Percentiles rank a stretch among this genome's conserved stretches.
Conservation (phyloP, 1,140 invertebrate species). For the Copidosoma floridanum region DNA sequence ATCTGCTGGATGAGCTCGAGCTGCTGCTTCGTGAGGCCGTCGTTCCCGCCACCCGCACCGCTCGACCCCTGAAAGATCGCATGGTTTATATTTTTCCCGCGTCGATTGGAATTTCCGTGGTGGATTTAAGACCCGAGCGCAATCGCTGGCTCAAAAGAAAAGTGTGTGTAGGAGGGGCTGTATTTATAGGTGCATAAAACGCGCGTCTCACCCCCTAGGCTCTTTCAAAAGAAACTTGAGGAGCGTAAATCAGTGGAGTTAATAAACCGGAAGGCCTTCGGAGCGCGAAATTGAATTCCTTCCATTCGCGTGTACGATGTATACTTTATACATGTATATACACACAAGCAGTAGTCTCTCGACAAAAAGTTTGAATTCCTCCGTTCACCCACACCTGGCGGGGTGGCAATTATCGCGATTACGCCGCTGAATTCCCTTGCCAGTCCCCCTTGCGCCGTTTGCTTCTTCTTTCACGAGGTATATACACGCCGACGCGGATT, state of each 20-base stretch:
- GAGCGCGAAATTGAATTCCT: neutral
- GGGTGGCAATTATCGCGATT: slow-evolving; percentile 1
- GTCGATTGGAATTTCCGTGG: too few species aligned
- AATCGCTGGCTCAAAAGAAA: too few species aligned
- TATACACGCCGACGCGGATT: neutral
- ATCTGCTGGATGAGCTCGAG: slow-evolving; percentile 76
- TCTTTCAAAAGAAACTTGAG: neutral
- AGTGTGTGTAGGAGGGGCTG: too few species aligned
- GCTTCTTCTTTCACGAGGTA: neutral
- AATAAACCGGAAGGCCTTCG: neutral
- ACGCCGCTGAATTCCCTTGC: neutral
- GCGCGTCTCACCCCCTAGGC: too few species aligned
- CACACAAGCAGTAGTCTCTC: too few species aligned
- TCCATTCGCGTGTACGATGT: neutral
- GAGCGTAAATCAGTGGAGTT: neutral
- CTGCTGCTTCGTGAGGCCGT: slow-evolving; percentile 70
- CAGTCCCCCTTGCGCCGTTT: neutral
- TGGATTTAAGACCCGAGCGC: too few species aligned
- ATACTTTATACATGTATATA: too few species aligned
- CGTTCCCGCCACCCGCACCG: slow-evolving; percentile 59
- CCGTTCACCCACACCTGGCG: neutral
- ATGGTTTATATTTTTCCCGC: too few species aligned
- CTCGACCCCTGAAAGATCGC: slow-evolving; percentile 51
- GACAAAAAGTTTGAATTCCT: neutral
- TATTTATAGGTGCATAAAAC: too few species aligned